Conservation (phyloP, 2,797 vertebrate species). For the Darevskia nairensis region DNA sequence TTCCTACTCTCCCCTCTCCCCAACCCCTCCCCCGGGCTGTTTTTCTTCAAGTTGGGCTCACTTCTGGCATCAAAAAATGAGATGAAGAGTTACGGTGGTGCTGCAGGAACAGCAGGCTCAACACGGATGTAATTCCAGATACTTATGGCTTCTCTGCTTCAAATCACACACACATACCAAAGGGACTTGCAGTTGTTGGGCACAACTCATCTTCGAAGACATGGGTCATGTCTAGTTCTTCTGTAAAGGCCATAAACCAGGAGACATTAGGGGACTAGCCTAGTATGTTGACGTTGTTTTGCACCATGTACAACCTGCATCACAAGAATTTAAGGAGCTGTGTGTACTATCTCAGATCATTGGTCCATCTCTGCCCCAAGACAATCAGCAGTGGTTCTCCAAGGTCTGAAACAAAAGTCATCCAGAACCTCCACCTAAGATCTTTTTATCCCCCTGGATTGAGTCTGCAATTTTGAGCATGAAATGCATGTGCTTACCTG, state of each 20-base stretch:
- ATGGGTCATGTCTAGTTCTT: neutral
- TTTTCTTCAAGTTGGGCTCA: neutral
- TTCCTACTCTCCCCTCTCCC: neutral
- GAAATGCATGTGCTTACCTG: neutral
- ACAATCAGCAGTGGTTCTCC: no score
- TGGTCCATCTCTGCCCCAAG: no score
- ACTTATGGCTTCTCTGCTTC: neutral
- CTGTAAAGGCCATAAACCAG: neutral
- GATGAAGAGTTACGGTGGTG: neutral
- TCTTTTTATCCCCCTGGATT: neutral
- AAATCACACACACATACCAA: no score
- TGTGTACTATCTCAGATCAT: no score
- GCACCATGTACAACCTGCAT: neutral
- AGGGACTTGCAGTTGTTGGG: neutral
- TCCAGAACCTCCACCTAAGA: neutral
- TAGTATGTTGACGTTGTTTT: neutral
- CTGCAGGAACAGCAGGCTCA: neutral
- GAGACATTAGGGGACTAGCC: neutral
- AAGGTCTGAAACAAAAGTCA: no score
- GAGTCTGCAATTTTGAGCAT: neutral
- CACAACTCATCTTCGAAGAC: neutral
- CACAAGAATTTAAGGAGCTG: neutral
- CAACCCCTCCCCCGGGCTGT: neutral
- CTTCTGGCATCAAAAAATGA: neutral
- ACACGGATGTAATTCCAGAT: neutral